phyloP scores from a whole-genome alignment of 2,113 vertebrate genomes.

The Macquaria australasica region DNA sequence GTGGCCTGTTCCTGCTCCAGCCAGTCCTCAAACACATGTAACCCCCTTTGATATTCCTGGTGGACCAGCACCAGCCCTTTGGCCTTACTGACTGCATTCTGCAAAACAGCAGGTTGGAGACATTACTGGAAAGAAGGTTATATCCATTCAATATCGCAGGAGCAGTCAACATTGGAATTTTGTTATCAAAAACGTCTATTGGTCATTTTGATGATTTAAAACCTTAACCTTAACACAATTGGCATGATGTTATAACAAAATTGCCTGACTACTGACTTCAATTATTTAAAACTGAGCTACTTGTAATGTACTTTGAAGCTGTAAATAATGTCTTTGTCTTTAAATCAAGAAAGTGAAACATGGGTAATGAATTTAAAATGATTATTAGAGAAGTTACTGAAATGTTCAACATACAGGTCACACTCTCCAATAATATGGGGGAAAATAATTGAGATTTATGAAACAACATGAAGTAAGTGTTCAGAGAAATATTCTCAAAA shows the following conservation, averaged over 20 bases:
- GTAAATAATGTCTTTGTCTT: neutral
- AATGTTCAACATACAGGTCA: neutral
- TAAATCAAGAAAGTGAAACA: neutral
- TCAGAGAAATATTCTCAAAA: constrained; percentile 1
- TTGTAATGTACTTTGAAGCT: neutral
- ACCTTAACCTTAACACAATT: neutral
- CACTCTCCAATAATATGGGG: neutral
- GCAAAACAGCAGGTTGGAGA: constrained; percentile 38
- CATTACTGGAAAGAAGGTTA: neutral
- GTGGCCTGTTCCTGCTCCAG: constrained; percentile 92
- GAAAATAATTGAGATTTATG: constrained; percentile 17
- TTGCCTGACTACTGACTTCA: neutral
- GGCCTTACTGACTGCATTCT: constrained; percentile 90
- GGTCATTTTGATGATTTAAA: neutral
- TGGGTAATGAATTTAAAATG: neutral
- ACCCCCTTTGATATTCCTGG: constrained; percentile 92
- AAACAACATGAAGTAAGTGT: neutral
- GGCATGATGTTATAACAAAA: neutral
- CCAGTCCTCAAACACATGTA: constrained; percentile 95
- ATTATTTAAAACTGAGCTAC: neutral
- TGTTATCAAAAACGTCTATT: neutral
- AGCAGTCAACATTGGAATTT: neutral
- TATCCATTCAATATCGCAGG: neutral
- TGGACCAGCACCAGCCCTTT: constrained; percentile 92
- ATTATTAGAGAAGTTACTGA: neutral